phyloP scores from a whole-genome alignment of 2,113 vertebrate species.

The Indicator indicator region DNA sequence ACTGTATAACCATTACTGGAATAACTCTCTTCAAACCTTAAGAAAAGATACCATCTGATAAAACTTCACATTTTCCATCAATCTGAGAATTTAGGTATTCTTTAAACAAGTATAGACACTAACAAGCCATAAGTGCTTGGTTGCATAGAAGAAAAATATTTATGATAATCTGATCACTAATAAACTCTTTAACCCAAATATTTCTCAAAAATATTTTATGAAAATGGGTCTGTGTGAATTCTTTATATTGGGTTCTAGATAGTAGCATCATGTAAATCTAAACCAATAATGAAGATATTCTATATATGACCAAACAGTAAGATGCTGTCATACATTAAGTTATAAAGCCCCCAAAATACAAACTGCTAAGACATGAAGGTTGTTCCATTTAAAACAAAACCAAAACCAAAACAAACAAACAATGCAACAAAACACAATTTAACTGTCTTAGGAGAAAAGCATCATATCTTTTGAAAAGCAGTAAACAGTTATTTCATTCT shows the following conservation, averaged over 20 bases:
- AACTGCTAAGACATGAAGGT: not conserved
- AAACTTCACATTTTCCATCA: not conserved
- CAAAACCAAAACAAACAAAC: too few relatives aligned
- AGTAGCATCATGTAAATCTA: not conserved
- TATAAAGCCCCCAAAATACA: not conserved
- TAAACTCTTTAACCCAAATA: not conserved
- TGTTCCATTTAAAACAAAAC: too few relatives aligned
- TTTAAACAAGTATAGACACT: not conserved
- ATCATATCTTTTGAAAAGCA: not conserved
- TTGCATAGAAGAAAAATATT: not conserved
- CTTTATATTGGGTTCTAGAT: not conserved
- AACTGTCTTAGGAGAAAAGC: not conserved
- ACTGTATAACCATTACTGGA: not conserved
- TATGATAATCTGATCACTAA: not conserved
- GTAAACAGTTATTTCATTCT: too few relatives aligned
- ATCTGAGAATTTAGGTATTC: not conserved
- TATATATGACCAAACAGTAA: not conserved
- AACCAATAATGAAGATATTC: not conserved
- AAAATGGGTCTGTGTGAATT: not conserved
- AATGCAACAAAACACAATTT: not conserved
- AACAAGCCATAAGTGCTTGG: not conserved
- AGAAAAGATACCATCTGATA: not conserved
- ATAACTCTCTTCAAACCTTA: not conserved
- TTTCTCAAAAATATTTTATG: not conserved
- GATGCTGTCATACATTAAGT: not conserved